Conservation (phyloP, 2,888 invertebrate species). For the Stegana nigrithorax region DNA sequence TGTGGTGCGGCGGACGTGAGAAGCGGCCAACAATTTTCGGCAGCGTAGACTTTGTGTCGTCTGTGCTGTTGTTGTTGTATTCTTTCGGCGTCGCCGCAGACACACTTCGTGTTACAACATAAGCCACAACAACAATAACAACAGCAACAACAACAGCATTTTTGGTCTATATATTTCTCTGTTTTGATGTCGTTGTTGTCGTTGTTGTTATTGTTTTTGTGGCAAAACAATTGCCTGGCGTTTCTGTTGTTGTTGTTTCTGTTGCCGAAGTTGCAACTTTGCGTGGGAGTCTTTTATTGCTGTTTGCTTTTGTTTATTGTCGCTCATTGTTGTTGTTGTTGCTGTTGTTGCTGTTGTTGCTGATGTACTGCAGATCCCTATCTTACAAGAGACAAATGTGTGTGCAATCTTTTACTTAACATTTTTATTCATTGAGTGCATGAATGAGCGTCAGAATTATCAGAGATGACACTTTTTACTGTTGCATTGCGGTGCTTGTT, state of each 20-base stretch:
- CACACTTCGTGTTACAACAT: constrained; percentile 19
- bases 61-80: constrained; percentile 23
- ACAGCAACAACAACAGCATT: constrained; percentile 39
- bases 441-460: constrained; percentile 35
- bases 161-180: neutral
- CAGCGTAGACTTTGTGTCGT: constrained; percentile 45
- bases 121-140: neutral
- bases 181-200: constrained; percentile 39
- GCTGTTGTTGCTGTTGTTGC: constrained; percentile 27
- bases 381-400: constrained; percentile 63
- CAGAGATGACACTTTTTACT: constrained; percentile 50
- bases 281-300: constrained; percentile 11
- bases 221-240: constrained; percentile 39
- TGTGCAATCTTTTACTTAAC: constrained; percentile 59
- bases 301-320: constrained; percentile 26
- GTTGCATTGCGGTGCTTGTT: neutral
- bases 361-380: constrained; percentile 48
- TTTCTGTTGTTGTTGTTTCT: constrained; percentile 42
- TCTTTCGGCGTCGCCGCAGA: too few species aligned
- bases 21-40: constrained; percentile 58
- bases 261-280: too few species aligned
- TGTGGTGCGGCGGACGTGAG: constrained; percentile 50
- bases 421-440: constrained; percentile 1
- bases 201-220: constrained; percentile 40
- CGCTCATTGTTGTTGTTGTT: constrained; percentile 11